phyloP scores from a whole-genome alignment of 2,113 vertebrate species.

The Gymnogyps californianus region DNA sequence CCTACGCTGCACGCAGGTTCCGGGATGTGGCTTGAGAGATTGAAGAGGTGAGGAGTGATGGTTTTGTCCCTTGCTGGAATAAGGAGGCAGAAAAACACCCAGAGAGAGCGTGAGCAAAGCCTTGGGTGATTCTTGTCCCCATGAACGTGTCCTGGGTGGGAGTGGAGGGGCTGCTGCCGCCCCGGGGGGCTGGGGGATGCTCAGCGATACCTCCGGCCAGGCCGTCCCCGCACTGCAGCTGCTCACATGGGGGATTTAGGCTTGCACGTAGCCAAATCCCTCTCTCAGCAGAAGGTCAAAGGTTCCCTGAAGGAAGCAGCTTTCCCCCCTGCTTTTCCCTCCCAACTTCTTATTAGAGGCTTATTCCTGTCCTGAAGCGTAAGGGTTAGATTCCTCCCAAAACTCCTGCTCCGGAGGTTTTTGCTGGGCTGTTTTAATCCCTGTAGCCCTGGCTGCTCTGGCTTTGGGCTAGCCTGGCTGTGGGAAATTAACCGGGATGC shows the following conservation, averaged over 20 bases:
- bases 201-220: neutral
- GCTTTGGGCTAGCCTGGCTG: neutral
- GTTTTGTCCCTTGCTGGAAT: neutral
- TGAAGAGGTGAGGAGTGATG: neutral
- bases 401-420: neutral
- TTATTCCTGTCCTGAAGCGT: neutral
- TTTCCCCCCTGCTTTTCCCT: neutral
- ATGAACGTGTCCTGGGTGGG: neutral
- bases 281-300: neutral
- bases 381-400: neutral
- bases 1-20: fast-evolving
- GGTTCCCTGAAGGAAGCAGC: neutral
- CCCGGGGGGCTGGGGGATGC: neutral
- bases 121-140: neutral
- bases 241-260: fast-evolving
- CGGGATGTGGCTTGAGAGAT: fast-evolving
- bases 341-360: neutral
- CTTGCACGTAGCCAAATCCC: neutral
- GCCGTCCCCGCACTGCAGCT: fast-evolving
- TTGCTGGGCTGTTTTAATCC: neutral
- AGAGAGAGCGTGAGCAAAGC: neutral
- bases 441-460: neutral
- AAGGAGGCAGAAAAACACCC: neutral
- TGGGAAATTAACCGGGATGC: fast-evolving
- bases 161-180: neutral